Percentiles rank a stretch among this genome's conserved stretches.
Evolutionary conservation across 2,797 vertebrate species (phyloP).

Genomic region (Tolypeutes matacus): DNA sequence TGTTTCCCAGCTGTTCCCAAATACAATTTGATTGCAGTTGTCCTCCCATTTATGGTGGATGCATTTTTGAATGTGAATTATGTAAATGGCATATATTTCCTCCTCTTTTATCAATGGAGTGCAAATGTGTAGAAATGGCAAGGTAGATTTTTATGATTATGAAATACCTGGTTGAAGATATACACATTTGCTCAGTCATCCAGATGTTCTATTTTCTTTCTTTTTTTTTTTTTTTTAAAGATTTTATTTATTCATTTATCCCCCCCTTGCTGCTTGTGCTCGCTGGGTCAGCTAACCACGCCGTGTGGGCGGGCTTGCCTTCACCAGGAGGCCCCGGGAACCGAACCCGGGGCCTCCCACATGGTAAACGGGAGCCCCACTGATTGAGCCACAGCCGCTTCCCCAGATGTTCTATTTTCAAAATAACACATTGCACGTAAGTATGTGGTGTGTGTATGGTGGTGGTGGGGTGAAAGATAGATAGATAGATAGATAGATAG

Average conservation of each 20-base stretch:
- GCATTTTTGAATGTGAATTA: fast-evolving
- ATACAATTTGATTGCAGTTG: fast-evolving
- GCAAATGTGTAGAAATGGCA: fast-evolving
- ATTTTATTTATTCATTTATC: too few relatives aligned
- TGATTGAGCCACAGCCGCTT: too few relatives aligned
- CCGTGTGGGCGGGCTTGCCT: too few relatives aligned
- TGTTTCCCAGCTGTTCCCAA: fast-evolving
- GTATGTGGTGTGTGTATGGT: neutral
- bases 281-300: too few relatives aligned
- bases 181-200: fast-evolving
- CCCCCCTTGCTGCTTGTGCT: too few relatives aligned
- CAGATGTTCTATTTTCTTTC: fast-evolving
- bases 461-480: neutral
- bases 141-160: neutral
- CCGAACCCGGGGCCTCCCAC: too few relatives aligned
- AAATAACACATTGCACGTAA: too few relatives aligned
- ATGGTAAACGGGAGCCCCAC: too few relatives aligned
- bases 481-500: too few relatives aligned
- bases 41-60: fast-evolving
- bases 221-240: too few relatives aligned
- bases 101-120: neutral
- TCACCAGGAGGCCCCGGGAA: too few relatives aligned
- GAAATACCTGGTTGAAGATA: neutral
- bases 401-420: fast-evolving
- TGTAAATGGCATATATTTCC: fast-evolving